Conservation (phyloP, 2,888 invertebrate species). For the Lingula anatina region DNA sequence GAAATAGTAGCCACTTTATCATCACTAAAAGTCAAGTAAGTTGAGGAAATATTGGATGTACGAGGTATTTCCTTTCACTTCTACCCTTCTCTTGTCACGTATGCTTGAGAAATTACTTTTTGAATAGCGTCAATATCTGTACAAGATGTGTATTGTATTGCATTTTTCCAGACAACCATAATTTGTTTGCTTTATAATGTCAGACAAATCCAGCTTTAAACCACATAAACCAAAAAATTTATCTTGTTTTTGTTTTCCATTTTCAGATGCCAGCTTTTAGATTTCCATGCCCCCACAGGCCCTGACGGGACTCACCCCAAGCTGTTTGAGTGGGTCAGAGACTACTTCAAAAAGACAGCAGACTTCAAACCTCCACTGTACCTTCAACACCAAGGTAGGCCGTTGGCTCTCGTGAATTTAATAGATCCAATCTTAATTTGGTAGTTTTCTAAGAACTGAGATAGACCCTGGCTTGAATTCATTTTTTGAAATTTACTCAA, state of each 20-base stretch:
- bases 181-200: too few relatives aligned
- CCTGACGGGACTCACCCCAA: slow-evolving; percentile 77
- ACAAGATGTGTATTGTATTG: too few relatives aligned
- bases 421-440: too few relatives aligned
- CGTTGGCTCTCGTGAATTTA: not conserved
- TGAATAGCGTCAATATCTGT: too few relatives aligned
- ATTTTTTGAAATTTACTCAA: too few relatives aligned
- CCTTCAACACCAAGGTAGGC: slow-evolving; percentile 81
- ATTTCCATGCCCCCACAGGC: slow-evolving; percentile 80
- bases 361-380: slow-evolving; percentile 72
- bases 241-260: too few relatives aligned
- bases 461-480: too few relatives aligned
- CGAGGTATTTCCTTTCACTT: not conserved
- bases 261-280: slow-evolving; percentile 72
- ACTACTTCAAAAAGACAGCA: slow-evolving; percentile 55
- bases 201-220: too few relatives aligned
- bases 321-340: slow-evolving; percentile 78
- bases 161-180: too few relatives aligned
- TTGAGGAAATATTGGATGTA: too few relatives aligned
- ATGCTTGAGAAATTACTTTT: not conserved
- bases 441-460: too few relatives aligned
- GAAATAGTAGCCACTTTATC: slow-evolving; percentile 82
- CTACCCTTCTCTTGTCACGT: not conserved
- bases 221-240: too few relatives aligned
- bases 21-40: slow-evolving; percentile 71